Evolutionary conservation across 2,797 vertebrate genomes (phyloP), one percentile per base, ranked within the genome.

Genomic region (Hapalemur alaotrensis): DNA sequence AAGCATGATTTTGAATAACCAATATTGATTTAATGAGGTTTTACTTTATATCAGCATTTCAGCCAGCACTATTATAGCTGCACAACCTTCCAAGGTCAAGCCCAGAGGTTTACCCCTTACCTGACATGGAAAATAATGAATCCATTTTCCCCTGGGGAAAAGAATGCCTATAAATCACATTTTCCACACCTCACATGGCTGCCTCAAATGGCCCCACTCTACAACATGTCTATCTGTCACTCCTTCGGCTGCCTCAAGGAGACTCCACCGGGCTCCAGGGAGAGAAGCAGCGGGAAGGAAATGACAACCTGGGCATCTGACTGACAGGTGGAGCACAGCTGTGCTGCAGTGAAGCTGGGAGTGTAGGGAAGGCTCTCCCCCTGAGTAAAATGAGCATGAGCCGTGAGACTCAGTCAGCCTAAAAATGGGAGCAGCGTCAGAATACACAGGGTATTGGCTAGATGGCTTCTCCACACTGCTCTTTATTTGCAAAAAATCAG

Each of bases 1-100:
- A 97, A 97, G 97, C 95, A 95, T 97, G 94, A 97, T 97, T 98
- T 96, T 96, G 97, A 97, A 97, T 97, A 98, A 98, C 95, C 96
- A 98, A 95, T 97, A 98, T 98, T 97, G 97, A 98, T 98, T 98
- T 98, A 98, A 98, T 98, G 97, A 98, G 96, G 96, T 95, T 98
- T 97, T 95, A 89, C 90, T 97, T 93, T 91, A 46, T 95, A 95
- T 97, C 98, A 98, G 97, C 97, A 93, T 88, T 98, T 97, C 96
- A 96, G 95, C 87, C 91, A 63, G 87, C 72, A 54, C 89, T 67
- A 95, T 96, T 96, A 97, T 43, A 96, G 94, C 97, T 4, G 18
- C 32, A 90, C 88, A 97, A 97, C 90, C 87, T 97, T 92, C 96
- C 97, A 98, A 98, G 96, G 97, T 98, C 97, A 98, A 97, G 93